phyloP scores from a whole-genome alignment of 2,797 vertebrate genomes.

The Halcyon badia region DNA sequence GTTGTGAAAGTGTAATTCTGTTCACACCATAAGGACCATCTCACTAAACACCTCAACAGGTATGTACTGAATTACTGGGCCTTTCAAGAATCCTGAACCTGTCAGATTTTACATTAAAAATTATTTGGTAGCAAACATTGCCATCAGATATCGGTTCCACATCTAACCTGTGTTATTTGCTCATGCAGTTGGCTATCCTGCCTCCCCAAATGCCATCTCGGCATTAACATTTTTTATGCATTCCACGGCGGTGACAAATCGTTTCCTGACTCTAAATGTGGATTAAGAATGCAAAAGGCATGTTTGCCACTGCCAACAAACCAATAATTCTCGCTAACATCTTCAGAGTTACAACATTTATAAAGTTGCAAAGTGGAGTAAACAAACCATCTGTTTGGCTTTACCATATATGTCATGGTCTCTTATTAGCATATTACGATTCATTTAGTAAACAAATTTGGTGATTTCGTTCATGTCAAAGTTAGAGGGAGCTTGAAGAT shows the following conservation, averaged over 20 bases:
- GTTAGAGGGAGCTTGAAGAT: constrained; percentile 89
- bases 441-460: constrained; percentile 90
- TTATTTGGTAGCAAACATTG: background rate
- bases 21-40: constrained; percentile 43
- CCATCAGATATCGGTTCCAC: background rate
- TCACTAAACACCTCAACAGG: constrained; percentile 71
- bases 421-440: constrained; percentile 90
- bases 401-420: constrained; percentile 88
- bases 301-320: constrained; percentile 77
- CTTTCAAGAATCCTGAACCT: constrained; percentile 30
- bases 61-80: constrained; percentile 49
- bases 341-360: constrained; percentile 84
- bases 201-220: constrained; percentile 61
- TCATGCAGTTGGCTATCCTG: background rate
- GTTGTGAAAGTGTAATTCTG: constrained; percentile 60
- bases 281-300: constrained; percentile 82
- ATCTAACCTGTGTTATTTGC: constrained; percentile 47
- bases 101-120: constrained; percentile 21
- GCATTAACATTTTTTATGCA: constrained; percentile 73
- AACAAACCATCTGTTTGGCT: constrained; percentile 91
- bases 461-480: constrained; percentile 90
- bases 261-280: constrained; percentile 73
- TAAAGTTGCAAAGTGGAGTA: constrained; percentile 85
- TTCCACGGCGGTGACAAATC: constrained; percentile 77
- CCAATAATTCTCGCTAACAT: constrained; percentile 84